phyloP scores from a whole-genome alignment of 2,888 invertebrate genomes.

The Dyspetes luteomarginatus region DNA sequence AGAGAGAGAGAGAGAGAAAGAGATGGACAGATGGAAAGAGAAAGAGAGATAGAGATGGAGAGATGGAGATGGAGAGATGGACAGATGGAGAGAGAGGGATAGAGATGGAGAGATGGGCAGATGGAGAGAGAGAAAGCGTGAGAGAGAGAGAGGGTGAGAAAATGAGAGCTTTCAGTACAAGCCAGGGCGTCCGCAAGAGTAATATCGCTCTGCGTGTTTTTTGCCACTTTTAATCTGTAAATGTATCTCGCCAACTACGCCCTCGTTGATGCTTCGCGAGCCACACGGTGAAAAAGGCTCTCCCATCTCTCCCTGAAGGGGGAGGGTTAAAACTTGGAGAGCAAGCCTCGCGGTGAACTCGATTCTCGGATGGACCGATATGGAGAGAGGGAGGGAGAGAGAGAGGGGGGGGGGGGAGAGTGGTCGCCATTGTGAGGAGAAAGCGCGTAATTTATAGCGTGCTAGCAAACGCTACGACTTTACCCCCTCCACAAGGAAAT shows the following conservation, averaged over 20 bases:
- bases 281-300: constrained; percentile 23
- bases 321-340: constrained; percentile 44
- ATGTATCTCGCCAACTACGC: constrained; percentile 72
- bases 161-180: constrained; percentile 42
- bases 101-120: neutral
- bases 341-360: constrained; percentile 41
- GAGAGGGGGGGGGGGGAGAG: constrained; percentile 11
- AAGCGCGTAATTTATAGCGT: constrained; percentile 50
- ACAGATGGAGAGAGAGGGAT: neutral
- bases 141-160: neutral
- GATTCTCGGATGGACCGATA: constrained; percentile 49
- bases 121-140: no score
- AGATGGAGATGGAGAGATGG: neutral
- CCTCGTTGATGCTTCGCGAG: constrained; percentile 24
- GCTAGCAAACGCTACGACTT: constrained; percentile 20
- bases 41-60: constrained; percentile 20
- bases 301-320: neutral
- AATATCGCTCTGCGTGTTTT: constrained; percentile 71
- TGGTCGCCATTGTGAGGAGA: neutral
- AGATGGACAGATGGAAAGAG: neutral
- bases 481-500: constrained; percentile 13
- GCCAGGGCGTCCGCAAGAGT: constrained; percentile 45
- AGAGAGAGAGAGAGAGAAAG: constrained; percentile 14
- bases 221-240: constrained; percentile 79
- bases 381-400: neutral